phyloP scores from a whole-genome alignment of 1,140 invertebrate genomes.

The Tyrophagus putrescentiae region DNA sequence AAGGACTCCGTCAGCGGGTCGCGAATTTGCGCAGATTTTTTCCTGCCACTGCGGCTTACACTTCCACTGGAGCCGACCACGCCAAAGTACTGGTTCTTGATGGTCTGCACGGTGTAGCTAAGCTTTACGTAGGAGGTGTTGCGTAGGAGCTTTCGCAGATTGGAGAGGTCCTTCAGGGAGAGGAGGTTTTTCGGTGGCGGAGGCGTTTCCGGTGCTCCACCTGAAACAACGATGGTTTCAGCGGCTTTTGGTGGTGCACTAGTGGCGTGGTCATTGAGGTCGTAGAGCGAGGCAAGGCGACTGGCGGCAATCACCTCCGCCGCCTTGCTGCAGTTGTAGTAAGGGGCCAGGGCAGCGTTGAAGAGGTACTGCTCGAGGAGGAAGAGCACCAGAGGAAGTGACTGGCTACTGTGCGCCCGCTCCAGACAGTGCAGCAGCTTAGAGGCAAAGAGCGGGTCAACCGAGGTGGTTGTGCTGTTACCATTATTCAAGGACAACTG shows the following conservation, averaged over 20 bases:
- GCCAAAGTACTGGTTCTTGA: not conserved
- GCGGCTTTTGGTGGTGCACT: too few species aligned
- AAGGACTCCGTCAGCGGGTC: not conserved
- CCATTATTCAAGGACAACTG: slow-evolving; percentile 36
- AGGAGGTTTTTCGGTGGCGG: not conserved
- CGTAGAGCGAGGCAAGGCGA: slow-evolving; percentile 8
- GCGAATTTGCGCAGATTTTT: not conserved
- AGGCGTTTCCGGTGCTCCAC: not conserved
- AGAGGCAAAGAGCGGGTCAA: slow-evolving; percentile 32
- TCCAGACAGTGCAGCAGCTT: slow-evolving; percentile 43
- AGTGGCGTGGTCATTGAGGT: too few species aligned
- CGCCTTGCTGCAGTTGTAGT: slow-evolving; percentile 1
- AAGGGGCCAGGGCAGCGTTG: slow-evolving; percentile 38
- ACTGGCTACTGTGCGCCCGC: slow-evolving; percentile 49
- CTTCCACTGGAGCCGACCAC: not conserved
- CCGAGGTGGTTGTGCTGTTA: too few species aligned
- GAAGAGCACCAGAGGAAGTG: slow-evolving; percentile 43
- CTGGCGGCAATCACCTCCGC: slow-evolving; percentile 4
- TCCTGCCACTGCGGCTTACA: not conserved
- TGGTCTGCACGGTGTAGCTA: slow-evolving; percentile 1
- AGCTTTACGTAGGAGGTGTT: slow-evolving; percentile 7
- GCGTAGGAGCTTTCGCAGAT: not conserved
- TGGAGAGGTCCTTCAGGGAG: not conserved
- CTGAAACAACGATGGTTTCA: too few species aligned
- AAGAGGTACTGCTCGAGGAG: slow-evolving; percentile 45